A percentile compares a stretch with the other conserved stretches of the same genome.
phyloP scores from a whole-genome alignment of 53 echinoderm and acorn worm genomes.

The Henricia sp. region DNA sequence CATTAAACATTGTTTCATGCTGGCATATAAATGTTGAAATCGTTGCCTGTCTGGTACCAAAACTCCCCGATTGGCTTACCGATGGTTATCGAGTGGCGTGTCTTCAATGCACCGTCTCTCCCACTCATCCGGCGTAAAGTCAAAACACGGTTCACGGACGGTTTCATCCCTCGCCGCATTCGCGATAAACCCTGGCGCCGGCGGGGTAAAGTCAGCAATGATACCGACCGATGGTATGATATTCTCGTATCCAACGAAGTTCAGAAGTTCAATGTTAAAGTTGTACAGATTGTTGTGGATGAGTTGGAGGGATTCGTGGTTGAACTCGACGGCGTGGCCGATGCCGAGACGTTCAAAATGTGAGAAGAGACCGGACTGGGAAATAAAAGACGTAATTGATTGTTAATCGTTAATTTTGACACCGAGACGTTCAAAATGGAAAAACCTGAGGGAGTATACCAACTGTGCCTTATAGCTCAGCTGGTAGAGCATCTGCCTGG shows the following conservation, averaged over 20 bases:
- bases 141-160: constrained; percentile 26
- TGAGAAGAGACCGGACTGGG: constrained; percentile 58
- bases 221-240: constrained; percentile 46
- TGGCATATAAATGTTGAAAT: too few species aligned
- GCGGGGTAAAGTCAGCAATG: constrained; percentile 60
- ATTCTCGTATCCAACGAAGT: constrained; percentile 57
- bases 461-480: too few species aligned
- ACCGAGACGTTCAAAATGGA: too few species aligned
- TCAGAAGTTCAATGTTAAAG: constrained; percentile 64
- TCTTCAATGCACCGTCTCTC: constrained; percentile 59
- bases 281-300: constrained; percentile 61
- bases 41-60: too few species aligned
- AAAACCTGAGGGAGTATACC: too few species aligned
- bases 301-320: constrained; percentile 50
- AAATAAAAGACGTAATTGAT: background rate
- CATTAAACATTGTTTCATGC: background rate
- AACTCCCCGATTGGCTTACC: constrained; percentile 49
- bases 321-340: constrained; percentile 64
- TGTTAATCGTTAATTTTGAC: background rate
- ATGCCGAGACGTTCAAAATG: constrained; percentile 68
- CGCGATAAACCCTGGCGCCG: constrained; percentile 57
- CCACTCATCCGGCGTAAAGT: constrained; percentile 59
- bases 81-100: constrained; percentile 59
- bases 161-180: constrained; percentile 29
- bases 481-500: too few species aligned